These are phyloP conservation scores for Gryon sp. DNA, from an alignment of 1,140 invertebrate species.

Conservation along the genomic window DNA sequence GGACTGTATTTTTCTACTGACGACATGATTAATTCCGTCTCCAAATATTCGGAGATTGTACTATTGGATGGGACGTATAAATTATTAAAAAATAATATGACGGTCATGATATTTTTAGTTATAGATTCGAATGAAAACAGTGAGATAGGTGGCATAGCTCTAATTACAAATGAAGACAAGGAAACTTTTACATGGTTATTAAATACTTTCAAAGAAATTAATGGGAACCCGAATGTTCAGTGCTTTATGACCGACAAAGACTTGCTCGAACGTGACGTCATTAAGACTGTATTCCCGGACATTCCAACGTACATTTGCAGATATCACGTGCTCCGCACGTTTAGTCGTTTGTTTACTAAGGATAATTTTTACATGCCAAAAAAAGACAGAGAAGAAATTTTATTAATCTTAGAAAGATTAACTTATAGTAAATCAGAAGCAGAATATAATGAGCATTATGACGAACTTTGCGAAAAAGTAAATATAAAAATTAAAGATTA, in stretches of 20 bases:
- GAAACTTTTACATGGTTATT: background rate
- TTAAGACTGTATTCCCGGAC: background rate
- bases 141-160: background rate
- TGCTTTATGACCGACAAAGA: background rate
- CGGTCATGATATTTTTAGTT: background rate
- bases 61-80: background rate
- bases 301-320: background rate
- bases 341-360: background rate
- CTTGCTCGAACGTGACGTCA: background rate
- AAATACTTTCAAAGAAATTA: background rate
- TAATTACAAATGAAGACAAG: background rate
- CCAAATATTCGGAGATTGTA: background rate
- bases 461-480: too few species aligned
- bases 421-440: background rate
- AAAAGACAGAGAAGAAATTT: background rate
- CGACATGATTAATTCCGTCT: background rate
- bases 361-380: background rate
- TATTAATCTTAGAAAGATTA: background rate
- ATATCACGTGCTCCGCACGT: background rate
- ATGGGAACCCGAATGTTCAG: background rate
- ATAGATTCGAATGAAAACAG: background rate
- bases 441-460: background rate
- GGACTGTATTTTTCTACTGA: background rate
- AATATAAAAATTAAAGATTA: too few species aligned
- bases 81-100: background rate